Percentiles rank a stretch among this genome's conserved stretches.
phyloP scores from a whole-genome alignment of 2,888 invertebrate species.

The Entomobrya proxima region DNA sequence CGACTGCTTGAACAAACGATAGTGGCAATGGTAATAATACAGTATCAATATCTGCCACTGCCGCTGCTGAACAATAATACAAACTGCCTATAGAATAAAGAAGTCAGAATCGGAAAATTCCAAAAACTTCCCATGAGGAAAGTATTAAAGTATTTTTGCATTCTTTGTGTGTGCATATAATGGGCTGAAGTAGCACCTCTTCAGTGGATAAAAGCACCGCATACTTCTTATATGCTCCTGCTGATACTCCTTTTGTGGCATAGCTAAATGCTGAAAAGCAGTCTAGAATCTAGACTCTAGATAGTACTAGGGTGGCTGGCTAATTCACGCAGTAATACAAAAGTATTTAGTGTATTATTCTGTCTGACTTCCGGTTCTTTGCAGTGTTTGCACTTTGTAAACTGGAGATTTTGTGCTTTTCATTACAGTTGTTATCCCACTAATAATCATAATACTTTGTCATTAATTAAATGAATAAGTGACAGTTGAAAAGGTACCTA shows the following conservation, averaged over 20 bases:
- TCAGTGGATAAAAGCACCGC: neutral
- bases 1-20: slow-evolving; percentile 16
- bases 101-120: slow-evolving; percentile 60
- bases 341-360: slow-evolving; percentile 23
- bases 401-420: slow-evolving; percentile 49
- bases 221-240: neutral
- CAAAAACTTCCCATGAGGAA: slow-evolving; percentile 59
- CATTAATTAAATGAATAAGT: slow-evolving; percentile 65
- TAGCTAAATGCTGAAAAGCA: too few relatives aligned
- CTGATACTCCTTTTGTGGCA: neutral
- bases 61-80: slow-evolving; percentile 50
- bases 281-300: too few relatives aligned
- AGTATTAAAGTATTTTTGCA: slow-evolving; percentile 62
- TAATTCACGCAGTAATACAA: slow-evolving; percentile 17
- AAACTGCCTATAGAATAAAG: slow-evolving; percentile 44
- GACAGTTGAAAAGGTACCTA: neutral
- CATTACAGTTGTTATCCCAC: slow-evolving; percentile 42
- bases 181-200: neutral
- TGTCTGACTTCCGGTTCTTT: slow-evolving; percentile 52
- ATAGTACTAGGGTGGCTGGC: too few relatives aligned
- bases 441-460: slow-evolving; percentile 63
- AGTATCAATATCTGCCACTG: slow-evolving; percentile 43
- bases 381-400: slow-evolving; percentile 60
- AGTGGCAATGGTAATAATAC: slow-evolving; percentile 20
- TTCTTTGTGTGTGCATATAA: slow-evolving; percentile 37